Percentiles rank a stretch among this genome's conserved stretches.
Conservation (phyloP, 2,888 invertebrate genomes). For the Malthinus seriepunctatus region DNA sequence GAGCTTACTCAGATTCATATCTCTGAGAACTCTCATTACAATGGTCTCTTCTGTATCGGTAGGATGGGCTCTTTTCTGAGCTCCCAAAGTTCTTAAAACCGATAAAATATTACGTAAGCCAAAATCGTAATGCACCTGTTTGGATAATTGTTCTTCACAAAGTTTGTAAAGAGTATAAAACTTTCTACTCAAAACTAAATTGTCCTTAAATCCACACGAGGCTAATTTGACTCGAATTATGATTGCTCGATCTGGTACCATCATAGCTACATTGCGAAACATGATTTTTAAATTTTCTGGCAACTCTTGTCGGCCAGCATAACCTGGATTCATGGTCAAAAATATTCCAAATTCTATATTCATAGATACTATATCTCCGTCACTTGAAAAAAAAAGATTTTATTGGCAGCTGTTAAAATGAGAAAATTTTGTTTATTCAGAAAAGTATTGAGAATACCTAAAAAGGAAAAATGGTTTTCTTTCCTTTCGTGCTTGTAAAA, state of each 20-base stretch:
- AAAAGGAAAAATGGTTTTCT: slow-evolving; percentile 64
- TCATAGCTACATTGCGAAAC: slow-evolving; percentile 90
- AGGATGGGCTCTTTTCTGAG: slow-evolving; percentile 78
- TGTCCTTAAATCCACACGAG: slow-evolving; percentile 87
- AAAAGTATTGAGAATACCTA: too few relatives aligned
- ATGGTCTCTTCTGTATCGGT: slow-evolving; percentile 83
- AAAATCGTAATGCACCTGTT: slow-evolving; percentile 86
- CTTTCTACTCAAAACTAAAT: slow-evolving; percentile 77
- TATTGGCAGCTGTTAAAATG: too few relatives aligned
- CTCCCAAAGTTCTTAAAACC: slow-evolving; percentile 77
- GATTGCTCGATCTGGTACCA: slow-evolving; percentile 91
- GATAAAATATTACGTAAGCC: slow-evolving; percentile 82
- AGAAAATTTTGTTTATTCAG: too few relatives aligned
- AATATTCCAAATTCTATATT: slow-evolving; percentile 88
- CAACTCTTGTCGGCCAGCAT: slow-evolving; percentile 87
- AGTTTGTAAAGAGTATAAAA: slow-evolving; percentile 86
- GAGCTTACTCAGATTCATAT: slow-evolving; percentile 94
- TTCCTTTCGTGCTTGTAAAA: slow-evolving; percentile 66
- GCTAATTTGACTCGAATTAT: slow-evolving; percentile 90
- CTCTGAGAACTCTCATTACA: slow-evolving; percentile 88
- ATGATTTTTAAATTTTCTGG: slow-evolving; percentile 90
- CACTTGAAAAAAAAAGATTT: slow-evolving; percentile 62
- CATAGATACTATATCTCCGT: slow-evolving; percentile 79
- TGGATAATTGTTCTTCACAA: slow-evolving; percentile 88
- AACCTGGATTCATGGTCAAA: slow-evolving; percentile 90